Base-by-base conservation (phyloP, 1,140 invertebrate genomes). In the Bradysia coprophila region DNA sequence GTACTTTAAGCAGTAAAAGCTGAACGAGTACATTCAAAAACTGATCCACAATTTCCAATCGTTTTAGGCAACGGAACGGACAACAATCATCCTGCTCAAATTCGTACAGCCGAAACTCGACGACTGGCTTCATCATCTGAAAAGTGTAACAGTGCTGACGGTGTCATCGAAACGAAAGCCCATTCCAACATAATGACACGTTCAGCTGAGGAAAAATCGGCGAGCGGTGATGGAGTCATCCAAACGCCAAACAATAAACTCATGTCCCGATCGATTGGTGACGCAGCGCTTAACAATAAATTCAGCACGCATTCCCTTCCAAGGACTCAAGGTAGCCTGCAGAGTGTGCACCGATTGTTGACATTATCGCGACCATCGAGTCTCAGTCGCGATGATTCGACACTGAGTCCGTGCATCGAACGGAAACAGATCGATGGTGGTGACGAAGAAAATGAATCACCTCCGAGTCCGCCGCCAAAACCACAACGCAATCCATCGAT, bases 381-480 rank as follows among this genome's bases (percentile, higher is more conserved):
- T 40, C 53, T 61, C 46, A 48, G 49, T n/a, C 52, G 69, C 28
- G 63, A 71, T 43, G 71, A 71, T 47, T 64, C 69, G 6, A 60
- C 67, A 5, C 49, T 75, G 10, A 68, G 64, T 39, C 67, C 68
- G 11, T 61, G 61, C 33, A 48, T 56, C 5, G 64, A 65, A 45
- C n/a, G 36, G 21, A 49, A 54, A 47, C 45, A 53, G 22, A 45
- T 49, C 45, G 42, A 46, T 34, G 20, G 41, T 45, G 51, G 57
- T 28, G 49, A 55, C 22, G 55, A 38, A 18, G 36, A 5, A 38
- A 38, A 38, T 21, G 46, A 51, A 33, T 46, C 50, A 42, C 43
- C 59, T 10, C 57, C 61, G 0, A 63, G 63, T 49, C 75, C 79
- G 8, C 81, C 80, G 9, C 79, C 80, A 0, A 84, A 83, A 62